Evolutionary conservation across 1,140 invertebrate genomes (phyloP).

Genomic region (Microplitis mediator): DNA sequence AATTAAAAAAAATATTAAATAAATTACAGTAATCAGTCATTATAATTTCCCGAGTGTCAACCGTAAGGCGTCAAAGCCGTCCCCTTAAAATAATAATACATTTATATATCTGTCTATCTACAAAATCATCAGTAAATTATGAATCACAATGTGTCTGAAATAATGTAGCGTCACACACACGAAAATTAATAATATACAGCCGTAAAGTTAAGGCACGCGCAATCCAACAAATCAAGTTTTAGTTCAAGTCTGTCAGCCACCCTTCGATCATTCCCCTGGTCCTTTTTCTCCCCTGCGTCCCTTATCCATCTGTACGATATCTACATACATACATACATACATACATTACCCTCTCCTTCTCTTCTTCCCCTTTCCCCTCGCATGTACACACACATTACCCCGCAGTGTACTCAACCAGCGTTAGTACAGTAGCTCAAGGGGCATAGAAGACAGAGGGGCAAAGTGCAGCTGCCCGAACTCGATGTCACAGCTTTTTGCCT

Average conservation of each 20-base stretch:
- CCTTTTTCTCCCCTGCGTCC: neutral
- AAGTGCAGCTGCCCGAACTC: slow-evolving; percentile 52
- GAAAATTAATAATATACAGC: neutral
- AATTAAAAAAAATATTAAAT: too few relatives aligned
- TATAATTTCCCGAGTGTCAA: too few relatives aligned
- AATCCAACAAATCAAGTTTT: slow-evolving; percentile 20
- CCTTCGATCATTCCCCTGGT: slow-evolving; percentile 16
- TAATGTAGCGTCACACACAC: neutral
- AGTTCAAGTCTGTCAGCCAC: neutral
- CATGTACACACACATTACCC: neutral
- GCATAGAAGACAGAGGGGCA: neutral
- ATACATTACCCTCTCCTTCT: neutral
- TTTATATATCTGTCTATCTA: too few relatives aligned
- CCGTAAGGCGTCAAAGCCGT: too few relatives aligned
- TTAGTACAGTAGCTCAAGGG: too few relatives aligned
- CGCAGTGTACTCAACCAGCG: neutral
- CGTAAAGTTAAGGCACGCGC: slow-evolving; percentile 1
- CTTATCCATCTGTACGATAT: neutral
- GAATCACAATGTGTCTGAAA: neutral
- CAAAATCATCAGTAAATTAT: too few relatives aligned
- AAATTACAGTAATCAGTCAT: too few relatives aligned
- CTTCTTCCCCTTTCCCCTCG: neutral
- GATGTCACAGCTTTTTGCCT: slow-evolving; percentile 57
- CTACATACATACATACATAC: slow-evolving; percentile 1
- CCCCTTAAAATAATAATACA: too few relatives aligned